Evolutionary conservation across 2,797 vertebrate species (phyloP).

Genomic region (Emys orbicularis): DNA sequence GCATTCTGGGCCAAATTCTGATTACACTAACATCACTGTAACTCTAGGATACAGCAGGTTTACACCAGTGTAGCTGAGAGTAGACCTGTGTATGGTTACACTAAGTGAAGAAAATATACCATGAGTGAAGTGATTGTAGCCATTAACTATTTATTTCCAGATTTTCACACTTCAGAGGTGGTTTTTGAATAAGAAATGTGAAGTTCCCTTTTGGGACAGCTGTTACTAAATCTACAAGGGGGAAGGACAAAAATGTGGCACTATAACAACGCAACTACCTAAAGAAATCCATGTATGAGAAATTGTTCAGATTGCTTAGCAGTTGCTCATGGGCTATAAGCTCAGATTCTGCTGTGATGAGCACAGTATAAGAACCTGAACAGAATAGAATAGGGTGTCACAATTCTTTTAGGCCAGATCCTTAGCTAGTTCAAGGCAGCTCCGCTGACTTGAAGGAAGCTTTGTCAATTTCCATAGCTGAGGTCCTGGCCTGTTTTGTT

Average conservation of each 20-base stretch:
- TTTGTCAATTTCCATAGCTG: background rate
- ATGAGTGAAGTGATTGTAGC: background rate
- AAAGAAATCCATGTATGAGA: constrained; percentile 4
- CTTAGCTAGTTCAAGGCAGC: background rate
- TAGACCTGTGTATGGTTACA: background rate
- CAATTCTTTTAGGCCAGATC: background rate
- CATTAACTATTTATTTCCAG: background rate
- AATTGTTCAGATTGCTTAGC: background rate
- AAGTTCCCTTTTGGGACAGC: background rate
- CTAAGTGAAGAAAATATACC: background rate
- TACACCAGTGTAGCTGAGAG: background rate
- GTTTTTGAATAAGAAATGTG: background rate
- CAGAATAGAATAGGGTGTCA: background rate
- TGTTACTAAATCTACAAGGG: background rate
- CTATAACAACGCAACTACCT: background rate
- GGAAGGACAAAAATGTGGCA: background rate
- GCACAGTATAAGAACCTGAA: too few relatives aligned
- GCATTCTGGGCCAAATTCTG: background rate
- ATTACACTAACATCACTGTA: background rate
- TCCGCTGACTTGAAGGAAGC: background rate
- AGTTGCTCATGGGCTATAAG: background rate
- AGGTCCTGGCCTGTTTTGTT: background rate
- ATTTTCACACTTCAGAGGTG: background rate
- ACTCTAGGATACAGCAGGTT: background rate
- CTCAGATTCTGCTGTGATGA: background rate